Evolutionary conservation across 2,113 vertebrate species (phyloP), one percentile per base, ranked within the genome.

Genomic region (Elachura formosa): DNA sequence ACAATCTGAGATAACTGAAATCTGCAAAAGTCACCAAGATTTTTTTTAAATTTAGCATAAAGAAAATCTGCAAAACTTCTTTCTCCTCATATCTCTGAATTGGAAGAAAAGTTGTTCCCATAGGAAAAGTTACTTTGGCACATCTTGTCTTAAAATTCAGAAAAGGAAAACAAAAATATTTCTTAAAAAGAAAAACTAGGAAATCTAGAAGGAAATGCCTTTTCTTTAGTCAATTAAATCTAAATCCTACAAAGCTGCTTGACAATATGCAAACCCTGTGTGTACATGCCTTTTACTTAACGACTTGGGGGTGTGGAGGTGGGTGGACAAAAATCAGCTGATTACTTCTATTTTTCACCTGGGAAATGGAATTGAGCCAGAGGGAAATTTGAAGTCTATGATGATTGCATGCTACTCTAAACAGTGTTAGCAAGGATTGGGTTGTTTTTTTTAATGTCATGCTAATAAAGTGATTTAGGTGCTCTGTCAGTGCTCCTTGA

Each of bases 271-370:
- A 55, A 29, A 10, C 3, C 29, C 68, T 61, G 6, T 66, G 6
- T 23, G 5, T 43, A 54, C 2, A 20, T 12, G 13, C 3, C 56
- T 76, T 73, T 64, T 52, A 58, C 4, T 6, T 51, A n/a, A 1
- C 5, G 5, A 62, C 43, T 38, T 4, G 5, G 7, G 3, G 10
- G 24, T 41, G 24, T 19, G 5, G 3, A 7, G 4, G 2, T 4
- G 3, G 5, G 8, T 3, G 15, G 6, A 64, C 31, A 64, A 14
- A 81, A 55, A 64, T 2, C 13, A 71, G 48, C 28, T 31, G 14
- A 63, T 55, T 41, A 59, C 6, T 77, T 45, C 26, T 23, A 10
- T 29, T 78, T 95, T 75, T 89, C 23, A 71, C 8, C 6, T 23
- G 12, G 7, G 9, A 87, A 55, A 66, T 2, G 6, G 24, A 86